phyloP scores from a whole-genome alignment of 1,140 invertebrate species.

The Mesaphorura yosii region DNA sequence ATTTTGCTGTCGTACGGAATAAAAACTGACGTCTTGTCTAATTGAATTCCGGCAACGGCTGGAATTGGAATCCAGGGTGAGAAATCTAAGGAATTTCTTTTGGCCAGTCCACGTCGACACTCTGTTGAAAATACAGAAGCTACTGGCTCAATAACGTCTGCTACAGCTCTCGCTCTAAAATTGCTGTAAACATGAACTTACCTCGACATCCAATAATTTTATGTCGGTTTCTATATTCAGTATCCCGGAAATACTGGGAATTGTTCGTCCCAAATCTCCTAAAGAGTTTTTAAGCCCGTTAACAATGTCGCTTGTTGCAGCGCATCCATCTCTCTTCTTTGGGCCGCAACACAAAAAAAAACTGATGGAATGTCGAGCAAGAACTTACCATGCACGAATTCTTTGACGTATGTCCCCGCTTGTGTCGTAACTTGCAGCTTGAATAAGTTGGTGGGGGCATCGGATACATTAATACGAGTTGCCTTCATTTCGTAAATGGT shows the following conservation, averaged over 20 bases:
- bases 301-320: no score
- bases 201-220: constrained; percentile 56
- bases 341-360: no score
- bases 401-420: constrained; percentile 54
- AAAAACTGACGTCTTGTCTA: not conserved
- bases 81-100: no score
- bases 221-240: constrained; percentile 48
- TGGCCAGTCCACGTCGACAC: constrained; percentile 21
- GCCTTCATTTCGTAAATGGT: constrained; percentile 24
- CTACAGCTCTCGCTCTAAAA: not conserved
- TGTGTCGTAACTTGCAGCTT: constrained; percentile 56
- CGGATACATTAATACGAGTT: constrained; percentile 5
- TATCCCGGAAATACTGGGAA: constrained; percentile 53
- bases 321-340: no score
- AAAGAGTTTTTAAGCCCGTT: no score
- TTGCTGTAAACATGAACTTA: constrained; percentile 36
- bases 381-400: constrained; percentile 95
- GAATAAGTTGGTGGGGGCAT: constrained; percentile 45
- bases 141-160: not conserved
- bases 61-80: no score
- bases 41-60: not conserved
- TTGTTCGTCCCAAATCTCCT: constrained; percentile 65
- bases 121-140: no score
- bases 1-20: not conserved
- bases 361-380: no score